These are phyloP conservation scores for Galaxias olidus DNA, from an alignment of 2,797 vertebrate genomes.

Conservation along the genomic window DNA sequence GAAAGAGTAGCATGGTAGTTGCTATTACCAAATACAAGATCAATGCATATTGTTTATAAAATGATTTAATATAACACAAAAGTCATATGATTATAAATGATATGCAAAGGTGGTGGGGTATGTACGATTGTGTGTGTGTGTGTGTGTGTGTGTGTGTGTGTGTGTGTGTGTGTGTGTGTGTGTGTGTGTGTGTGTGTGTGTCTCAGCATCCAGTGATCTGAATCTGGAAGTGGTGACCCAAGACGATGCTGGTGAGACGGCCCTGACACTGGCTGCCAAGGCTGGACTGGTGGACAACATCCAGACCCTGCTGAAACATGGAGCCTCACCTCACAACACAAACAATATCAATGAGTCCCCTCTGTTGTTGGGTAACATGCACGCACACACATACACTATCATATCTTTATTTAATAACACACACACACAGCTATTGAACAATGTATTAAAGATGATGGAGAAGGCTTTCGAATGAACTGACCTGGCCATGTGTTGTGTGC, in stretches of 20 bases:
- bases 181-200: slow-evolving; percentile 6
- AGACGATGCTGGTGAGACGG: slow-evolving; percentile 75
- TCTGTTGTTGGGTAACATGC: slow-evolving; percentile 79
- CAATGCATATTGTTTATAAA: no score
- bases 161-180: slow-evolving; percentile 25
- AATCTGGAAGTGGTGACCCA: slow-evolving; percentile 80
- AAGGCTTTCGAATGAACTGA: no score
- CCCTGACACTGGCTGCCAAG: slow-evolving; percentile 79
- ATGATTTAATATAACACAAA: no score
- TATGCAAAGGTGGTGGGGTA: background rate
- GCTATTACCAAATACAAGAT: no score
- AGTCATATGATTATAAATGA: no score
- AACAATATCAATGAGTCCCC: slow-evolving; percentile 83
- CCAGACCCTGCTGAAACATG: slow-evolving; percentile 74
- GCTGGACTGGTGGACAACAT: slow-evolving; percentile 74
- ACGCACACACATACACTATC: background rate
- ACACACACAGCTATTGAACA: background rate
- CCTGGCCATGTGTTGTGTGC: no score
- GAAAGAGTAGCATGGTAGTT: no score
- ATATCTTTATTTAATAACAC: background rate
- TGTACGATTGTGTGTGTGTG: background rate
- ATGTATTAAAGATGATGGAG: background rate
- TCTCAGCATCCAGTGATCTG: slow-evolving; percentile 68
- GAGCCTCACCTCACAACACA: slow-evolving; percentile 80
- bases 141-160: background rate